phyloP scores from a whole-genome alignment of 1,140 invertebrate genomes.

The Delia radicum region DNA sequence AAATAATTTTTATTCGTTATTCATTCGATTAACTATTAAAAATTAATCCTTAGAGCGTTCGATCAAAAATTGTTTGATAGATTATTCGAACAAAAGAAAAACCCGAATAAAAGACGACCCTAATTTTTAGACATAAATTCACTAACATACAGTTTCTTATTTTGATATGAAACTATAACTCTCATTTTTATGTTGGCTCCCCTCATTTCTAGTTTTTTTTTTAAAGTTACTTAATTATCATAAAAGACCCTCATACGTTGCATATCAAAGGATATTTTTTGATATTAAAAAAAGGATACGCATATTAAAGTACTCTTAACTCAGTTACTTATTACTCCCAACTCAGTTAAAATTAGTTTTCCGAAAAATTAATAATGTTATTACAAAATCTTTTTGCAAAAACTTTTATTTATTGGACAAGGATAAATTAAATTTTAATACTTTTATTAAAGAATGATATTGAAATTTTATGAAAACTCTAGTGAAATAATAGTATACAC shows the following conservation, averaged over 20 bases:
- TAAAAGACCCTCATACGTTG: background rate
- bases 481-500: background rate
- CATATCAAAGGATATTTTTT: background rate
- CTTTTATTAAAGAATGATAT: background rate
- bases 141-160: background rate
- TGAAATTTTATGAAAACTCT: background rate
- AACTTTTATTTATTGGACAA: too few relatives aligned
- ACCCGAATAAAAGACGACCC: too few relatives aligned
- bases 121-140: conserved; percentile 5
- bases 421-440: too few relatives aligned
- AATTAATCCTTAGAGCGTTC: too few relatives aligned
- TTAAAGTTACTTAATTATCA: background rate
- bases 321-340: background rate
- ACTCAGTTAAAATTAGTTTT: too few relatives aligned
- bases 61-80: too few relatives aligned
- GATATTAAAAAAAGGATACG: background rate
- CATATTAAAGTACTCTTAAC: background rate
- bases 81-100: too few relatives aligned
- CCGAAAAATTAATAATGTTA: background rate
- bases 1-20: too few relatives aligned
- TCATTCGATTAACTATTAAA: too few relatives aligned
- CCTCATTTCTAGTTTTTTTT: background rate
- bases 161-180: background rate
- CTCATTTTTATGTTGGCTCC: background rate
- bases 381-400: too few relatives aligned